Conservation (phyloP, 2,888 invertebrate species). For the Magallana nippona region DNA sequence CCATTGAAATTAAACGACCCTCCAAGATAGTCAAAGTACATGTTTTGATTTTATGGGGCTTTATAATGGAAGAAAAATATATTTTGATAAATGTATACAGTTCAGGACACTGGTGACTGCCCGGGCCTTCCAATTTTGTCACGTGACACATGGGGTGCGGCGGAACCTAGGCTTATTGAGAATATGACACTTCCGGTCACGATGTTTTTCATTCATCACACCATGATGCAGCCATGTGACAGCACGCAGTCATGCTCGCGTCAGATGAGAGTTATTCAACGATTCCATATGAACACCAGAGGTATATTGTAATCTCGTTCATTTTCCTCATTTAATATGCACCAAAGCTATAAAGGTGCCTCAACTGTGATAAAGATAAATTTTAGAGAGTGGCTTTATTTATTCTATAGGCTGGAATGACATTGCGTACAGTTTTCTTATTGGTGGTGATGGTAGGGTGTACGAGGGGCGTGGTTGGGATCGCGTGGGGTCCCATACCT, state of each 20-base stretch:
- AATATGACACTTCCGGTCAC: slow-evolving; percentile 47
- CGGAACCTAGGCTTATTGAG: slow-evolving; percentile 19
- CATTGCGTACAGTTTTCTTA: slow-evolving; percentile 84
- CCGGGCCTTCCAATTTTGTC: not conserved
- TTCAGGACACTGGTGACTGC: slow-evolving; percentile 25
- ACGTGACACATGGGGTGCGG: slow-evolving; percentile 49
- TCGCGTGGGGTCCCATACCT: slow-evolving; percentile 86
- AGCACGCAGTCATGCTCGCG: slow-evolving; percentile 35
- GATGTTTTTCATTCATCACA: slow-evolving; percentile 71
- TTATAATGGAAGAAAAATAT: no score
- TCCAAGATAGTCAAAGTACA: no score
- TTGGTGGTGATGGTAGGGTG: slow-evolving; percentile 88
- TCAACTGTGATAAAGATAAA: no score
- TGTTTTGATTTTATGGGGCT: no score
- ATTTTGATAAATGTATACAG: not conserved
- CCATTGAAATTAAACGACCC: not conserved
- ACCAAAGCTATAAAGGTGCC: no score
- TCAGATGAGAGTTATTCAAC: slow-evolving; percentile 47
- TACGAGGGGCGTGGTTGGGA: slow-evolving; percentile 89
- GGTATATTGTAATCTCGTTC: slow-evolving; percentile 16
- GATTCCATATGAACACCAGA: slow-evolving; percentile 53
- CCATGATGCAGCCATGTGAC: slow-evolving; percentile 79
- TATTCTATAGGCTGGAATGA: no score
- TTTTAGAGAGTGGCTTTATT: no score
- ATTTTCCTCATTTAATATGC: not conserved